Base-by-base conservation (phyloP, 2,888 invertebrate genomes). In the Leucoptera coffeella region DNA sequence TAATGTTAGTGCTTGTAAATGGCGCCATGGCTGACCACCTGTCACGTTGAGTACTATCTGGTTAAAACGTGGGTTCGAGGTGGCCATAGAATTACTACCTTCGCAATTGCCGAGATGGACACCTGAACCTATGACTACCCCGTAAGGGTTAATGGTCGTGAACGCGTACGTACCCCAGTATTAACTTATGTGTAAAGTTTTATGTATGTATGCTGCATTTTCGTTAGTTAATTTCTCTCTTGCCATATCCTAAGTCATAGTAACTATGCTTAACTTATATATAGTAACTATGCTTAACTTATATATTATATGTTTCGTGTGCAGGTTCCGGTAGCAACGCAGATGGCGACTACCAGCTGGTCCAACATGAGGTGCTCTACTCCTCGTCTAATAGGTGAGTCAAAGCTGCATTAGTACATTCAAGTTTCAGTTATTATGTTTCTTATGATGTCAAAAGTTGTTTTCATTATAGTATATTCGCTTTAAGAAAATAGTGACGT, bases 301-400 rank as follows among this genome's bases (percentile, higher is more conserved):
- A 9, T 17, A 7, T 7, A 17, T 17, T 7, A 17, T 17, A 17
- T 7, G 9, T 17, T 6, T 17, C 9, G 17, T 17, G 29, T 37
- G 52, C 77, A 75, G 80, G 85, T 54, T 83, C 84, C 47, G 84
- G 85, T 55, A 85, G 85, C 51, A 85, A 86, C 45, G 85, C 85
- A 49, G 96, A 97, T 74, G 96, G 96, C 36, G 96, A 97, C 75
- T 97, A 96, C 74, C 93, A 94, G 71, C 79, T 97, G 59, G 95
- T 96, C 39, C 95, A 97, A 65, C 96, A 97, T 71, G 96, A 97
- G 77, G 87, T 94, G 41, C 83, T 97, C 50, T 94, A 91, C 74
- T 96, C 96, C 43, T 85, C 92, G 78, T 91, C 91, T 48, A 92
- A 92, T 47, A 88, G 94, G 74, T 96, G 84, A 45, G 46, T 12